A percentile compares a stretch with the other conserved stretches of the same genome.
Evolutionary conservation across 2,113 vertebrate genomes (phyloP).

Genomic region (Prunella fulvescens): DNA sequence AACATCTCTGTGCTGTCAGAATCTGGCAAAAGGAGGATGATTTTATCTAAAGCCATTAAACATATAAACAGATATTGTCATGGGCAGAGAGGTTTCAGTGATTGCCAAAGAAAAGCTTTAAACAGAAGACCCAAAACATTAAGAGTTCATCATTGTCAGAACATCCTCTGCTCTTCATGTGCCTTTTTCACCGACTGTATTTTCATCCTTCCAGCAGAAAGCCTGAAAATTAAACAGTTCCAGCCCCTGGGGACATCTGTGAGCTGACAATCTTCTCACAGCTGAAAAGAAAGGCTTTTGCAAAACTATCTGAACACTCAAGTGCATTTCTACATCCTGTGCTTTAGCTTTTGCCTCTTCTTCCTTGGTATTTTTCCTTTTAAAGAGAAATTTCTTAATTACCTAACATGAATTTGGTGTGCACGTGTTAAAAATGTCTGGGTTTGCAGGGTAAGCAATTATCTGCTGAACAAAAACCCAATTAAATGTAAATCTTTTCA

Average conservation of each 20-base stretch:
- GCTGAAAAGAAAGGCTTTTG: conserved; percentile 56
- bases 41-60: neutral
- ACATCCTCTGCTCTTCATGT: conserved; percentile 5
- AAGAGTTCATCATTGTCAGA: neutral
- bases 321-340: neutral
- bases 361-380: neutral
- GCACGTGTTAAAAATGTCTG: neutral
- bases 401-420: neutral
- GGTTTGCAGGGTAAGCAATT: neutral
- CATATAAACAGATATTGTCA: neutral
- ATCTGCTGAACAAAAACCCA: neutral
- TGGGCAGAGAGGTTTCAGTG: neutral
- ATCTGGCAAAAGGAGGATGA: neutral
- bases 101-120: neutral
- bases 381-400: neutral
- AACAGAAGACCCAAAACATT: neutral
- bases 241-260: conserved; percentile 31
- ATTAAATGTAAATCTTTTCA: neutral
- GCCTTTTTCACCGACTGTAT: conserved; percentile 25
- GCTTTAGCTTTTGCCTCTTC: neutral
- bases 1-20: neutral
- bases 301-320: neutral
- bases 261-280: conserved; percentile 53
- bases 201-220: conserved; percentile 54
- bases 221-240: conserved; percentile 74